These are phyloP conservation scores for Lasioglossum zephyrum DNA, from an alignment of 2,888 invertebrate genomes.

Conservation along the genomic window DNA sequence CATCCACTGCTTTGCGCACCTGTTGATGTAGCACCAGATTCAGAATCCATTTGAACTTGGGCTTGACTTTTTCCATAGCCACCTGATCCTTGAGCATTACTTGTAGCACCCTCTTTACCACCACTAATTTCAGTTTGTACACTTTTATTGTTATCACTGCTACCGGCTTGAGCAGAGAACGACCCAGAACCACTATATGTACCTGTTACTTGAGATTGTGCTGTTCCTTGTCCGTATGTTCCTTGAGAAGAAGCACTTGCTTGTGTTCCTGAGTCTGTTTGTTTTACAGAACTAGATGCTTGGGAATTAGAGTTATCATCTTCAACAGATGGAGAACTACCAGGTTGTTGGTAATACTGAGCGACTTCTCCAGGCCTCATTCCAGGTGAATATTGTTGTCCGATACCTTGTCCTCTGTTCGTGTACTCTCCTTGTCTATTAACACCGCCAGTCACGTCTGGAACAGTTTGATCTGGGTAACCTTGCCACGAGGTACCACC, in stretches of 20 bases:
- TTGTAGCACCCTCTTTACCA: conserved; percentile 90
- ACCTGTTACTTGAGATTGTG: conserved; percentile 93
- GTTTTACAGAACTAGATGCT: conserved; percentile 88
- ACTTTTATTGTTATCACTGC: conserved; percentile 90
- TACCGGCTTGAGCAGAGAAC: conserved; percentile 93
- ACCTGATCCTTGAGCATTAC: conserved; percentile 91
- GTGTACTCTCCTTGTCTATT: conserved; percentile 42
- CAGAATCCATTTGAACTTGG: conserved; percentile 90
- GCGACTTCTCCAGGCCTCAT: conserved; percentile 22
- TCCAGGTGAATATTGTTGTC: conserved; percentile 44
- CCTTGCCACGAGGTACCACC: conserved; percentile 16
- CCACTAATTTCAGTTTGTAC: conserved; percentile 90
- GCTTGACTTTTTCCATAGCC: conserved; percentile 91
- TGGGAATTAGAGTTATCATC: conserved; percentile 90
- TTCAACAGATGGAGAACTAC: conserved; percentile 49
- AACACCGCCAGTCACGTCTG: conserved; percentile 21
- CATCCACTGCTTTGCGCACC: conserved; percentile 91
- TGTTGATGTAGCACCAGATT: conserved; percentile 91
- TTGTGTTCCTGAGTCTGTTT: conserved; percentile 88
- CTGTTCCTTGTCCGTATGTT: conserved; percentile 89
- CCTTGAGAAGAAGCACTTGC: conserved; percentile 92
- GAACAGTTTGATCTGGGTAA: conserved; percentile 3
- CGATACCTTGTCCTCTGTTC: conserved; percentile 13
- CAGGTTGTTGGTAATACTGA: conserved; percentile 55
- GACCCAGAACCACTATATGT: conserved; percentile 91